Conservation (phyloP, 2,113 vertebrate genomes). For the Gymnocephalus cernua region DNA sequence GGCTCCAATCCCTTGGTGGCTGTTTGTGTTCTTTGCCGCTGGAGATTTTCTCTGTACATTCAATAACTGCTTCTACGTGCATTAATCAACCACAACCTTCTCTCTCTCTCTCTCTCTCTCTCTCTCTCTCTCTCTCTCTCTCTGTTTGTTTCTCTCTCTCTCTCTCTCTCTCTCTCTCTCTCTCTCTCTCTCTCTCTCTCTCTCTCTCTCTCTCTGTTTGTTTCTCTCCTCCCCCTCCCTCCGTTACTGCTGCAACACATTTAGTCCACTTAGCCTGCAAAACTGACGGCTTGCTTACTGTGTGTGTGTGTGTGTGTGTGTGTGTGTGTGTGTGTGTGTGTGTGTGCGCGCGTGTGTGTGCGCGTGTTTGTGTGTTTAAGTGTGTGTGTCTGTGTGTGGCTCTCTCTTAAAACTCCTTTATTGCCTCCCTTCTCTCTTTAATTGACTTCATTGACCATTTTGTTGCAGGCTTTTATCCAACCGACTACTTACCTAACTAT, state of each 20-base stretch:
- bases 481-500: not conserved
- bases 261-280: constrained; percentile 47
- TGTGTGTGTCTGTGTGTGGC: not conserved
- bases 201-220: not conserved
- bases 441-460: constrained; percentile 35
- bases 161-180: not conserved
- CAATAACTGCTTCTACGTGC: constrained; percentile 58
- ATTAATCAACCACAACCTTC: constrained; percentile 62
- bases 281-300: constrained; percentile 50
- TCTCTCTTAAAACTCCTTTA: constrained; percentile 13
- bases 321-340: not conserved
- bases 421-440: constrained; percentile 29
- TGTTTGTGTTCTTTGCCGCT: constrained; percentile 46
- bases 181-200: no score
- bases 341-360: constrained; percentile 4
- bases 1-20: constrained; percentile 40
- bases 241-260: constrained; percentile 41
- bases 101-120: not conserved
- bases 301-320: constrained; percentile 16
- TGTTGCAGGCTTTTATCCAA: constrained; percentile 32
- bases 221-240: not conserved
- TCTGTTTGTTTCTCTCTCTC: not conserved
- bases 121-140: no score
- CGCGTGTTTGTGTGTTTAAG: constrained; percentile 8
- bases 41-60: constrained; percentile 67